Percentiles rank a stretch among this genome's conserved stretches.
phyloP scores from a whole-genome alignment of 2,113 vertebrate genomes.

The Lophochroa leadbeateri region DNA sequence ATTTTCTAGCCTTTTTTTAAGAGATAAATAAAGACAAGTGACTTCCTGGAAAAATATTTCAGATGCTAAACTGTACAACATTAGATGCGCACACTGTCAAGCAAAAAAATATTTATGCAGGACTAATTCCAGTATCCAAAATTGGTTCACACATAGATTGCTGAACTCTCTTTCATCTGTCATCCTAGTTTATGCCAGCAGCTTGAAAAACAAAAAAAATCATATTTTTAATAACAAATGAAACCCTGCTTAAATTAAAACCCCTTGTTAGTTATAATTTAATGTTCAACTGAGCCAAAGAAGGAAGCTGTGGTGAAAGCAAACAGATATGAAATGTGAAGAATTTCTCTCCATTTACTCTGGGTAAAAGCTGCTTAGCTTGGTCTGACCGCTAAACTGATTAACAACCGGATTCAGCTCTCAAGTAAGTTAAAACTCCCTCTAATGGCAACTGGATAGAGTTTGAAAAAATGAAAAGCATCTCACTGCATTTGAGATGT shows the following conservation, averaged over 20 bases:
- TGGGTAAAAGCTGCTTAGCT: neutral
- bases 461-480: neutral
- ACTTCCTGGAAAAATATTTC: neutral
- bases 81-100: neutral
- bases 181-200: neutral
- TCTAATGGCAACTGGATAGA: conserved; percentile 22
- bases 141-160: neutral
- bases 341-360: neutral
- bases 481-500: neutral
- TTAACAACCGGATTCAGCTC: neutral
- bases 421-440: conserved; percentile 10
- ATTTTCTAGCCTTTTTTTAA: neutral
- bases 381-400: neutral
- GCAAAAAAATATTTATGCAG: neutral
- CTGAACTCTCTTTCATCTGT: neutral
- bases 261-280: neutral
- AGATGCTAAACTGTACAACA: neutral
- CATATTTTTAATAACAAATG: neutral
- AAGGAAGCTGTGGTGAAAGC: neutral
- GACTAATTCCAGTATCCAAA: neutral
- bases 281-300: neutral
- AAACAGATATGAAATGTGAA: neutral
- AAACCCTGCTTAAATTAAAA: neutral
- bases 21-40: neutral
- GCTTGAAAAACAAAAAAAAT: neutral